Evolutionary conservation across 2,113 vertebrate species (phyloP).

Genomic region (Dendrocopos noguchii): DNA sequence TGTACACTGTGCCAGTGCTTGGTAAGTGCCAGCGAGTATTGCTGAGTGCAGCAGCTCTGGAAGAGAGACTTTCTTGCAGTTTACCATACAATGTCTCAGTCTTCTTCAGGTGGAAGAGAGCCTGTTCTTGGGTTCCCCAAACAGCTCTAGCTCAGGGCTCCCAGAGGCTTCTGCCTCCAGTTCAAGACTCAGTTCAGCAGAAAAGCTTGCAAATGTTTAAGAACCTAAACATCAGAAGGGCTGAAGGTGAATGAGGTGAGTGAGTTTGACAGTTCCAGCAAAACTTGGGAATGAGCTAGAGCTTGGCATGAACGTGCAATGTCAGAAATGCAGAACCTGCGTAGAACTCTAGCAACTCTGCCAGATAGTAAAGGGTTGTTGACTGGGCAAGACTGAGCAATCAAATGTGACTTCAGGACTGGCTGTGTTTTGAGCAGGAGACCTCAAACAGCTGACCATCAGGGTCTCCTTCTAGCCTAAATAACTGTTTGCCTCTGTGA

Average conservation of each 20-base stretch:
- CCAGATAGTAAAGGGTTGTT: not conserved
- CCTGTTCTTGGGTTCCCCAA: not conserved
- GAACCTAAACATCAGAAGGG: not conserved
- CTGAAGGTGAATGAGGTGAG: not conserved
- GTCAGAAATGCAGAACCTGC: not conserved
- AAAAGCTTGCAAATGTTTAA: not conserved
- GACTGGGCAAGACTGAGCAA: not conserved
- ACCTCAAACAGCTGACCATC: not conserved
- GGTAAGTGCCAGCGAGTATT: not conserved
- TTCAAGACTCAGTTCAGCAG: not conserved
- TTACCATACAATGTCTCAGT: not conserved
- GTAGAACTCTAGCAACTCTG: not conserved
- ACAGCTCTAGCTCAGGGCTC: not conserved
- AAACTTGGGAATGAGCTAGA: not conserved
- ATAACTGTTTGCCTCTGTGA: not conserved
- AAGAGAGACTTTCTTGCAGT: not conserved
- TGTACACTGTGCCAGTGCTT: not conserved
- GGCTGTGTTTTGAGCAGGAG: not conserved
- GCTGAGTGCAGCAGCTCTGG: not conserved
- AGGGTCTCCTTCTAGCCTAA: not conserved
- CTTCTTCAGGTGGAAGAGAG: fast-evolving
- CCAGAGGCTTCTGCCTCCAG: not conserved
- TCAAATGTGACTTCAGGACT: not conserved
- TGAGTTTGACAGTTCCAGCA: not conserved
- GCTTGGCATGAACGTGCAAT: fast-evolving